Evolutionary conservation across 2,113 vertebrate species (phyloP).

Genomic region (Mastomys coucha): DNA sequence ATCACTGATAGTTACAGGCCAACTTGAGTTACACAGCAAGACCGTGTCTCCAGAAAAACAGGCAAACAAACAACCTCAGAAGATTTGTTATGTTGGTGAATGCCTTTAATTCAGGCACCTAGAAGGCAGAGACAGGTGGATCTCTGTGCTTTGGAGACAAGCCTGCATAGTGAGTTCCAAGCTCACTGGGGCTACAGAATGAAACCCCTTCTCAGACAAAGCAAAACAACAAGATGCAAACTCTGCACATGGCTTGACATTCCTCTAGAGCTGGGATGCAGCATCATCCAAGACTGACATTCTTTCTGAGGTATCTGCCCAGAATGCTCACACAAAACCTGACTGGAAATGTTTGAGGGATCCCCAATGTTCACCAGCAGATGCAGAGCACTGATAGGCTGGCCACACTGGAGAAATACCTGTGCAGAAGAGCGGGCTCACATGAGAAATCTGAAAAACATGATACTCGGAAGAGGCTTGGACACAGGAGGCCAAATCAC

Average conservation of each 20-base stretch:
- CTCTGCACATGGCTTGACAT: neutral
- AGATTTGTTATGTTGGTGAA: too few species aligned
- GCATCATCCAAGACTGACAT: neutral
- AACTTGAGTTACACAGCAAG: neutral
- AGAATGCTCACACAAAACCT: neutral
- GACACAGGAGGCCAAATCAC: neutral
- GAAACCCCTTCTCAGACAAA: neutral
- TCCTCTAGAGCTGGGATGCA: neutral
- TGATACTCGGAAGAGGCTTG: neutral
- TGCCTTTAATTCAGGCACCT: neutral
- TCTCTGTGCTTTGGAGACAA: neutral
- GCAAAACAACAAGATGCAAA: neutral
- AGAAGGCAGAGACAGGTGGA: neutral
- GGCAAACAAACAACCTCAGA: too few species aligned
- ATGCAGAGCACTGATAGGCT: too few species aligned
- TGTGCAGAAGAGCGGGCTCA: neutral
- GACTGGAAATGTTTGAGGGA: neutral
- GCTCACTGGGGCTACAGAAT: neutral
- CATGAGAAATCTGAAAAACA: neutral
- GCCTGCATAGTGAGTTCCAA: neutral
- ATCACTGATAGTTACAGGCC: neutral
- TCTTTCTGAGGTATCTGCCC: accelerated
- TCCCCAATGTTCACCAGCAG: neutral
- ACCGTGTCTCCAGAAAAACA: neutral
- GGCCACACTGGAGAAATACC: accelerated